phyloP scores from a whole-genome alignment of 1,140 invertebrate genomes.

The Cotesia vestalis region DNA sequence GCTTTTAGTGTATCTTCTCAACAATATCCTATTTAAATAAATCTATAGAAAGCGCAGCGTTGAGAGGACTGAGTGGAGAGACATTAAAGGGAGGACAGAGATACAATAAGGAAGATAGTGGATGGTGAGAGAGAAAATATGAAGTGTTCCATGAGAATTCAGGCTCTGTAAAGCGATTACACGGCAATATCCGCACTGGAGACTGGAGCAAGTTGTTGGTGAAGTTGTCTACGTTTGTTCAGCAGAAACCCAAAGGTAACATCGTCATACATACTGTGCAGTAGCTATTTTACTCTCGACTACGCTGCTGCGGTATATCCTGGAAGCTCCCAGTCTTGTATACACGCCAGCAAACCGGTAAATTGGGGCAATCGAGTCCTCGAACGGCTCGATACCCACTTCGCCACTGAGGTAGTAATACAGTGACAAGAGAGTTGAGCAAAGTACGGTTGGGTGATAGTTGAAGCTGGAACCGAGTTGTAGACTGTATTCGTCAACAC shows the following conservation, averaged over 20 bases:
- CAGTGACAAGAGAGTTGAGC: no score
- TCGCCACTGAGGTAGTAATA: background rate
- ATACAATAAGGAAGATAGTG: no score
- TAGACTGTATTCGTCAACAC: no score
- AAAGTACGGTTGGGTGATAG: no score
- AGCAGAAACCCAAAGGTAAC: no score
- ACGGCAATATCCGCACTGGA: slow-evolving; percentile 15
- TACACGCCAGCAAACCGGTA: slow-evolving; percentile 12
- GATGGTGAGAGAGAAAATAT: no score
- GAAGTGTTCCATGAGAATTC: slow-evolving; percentile 2
- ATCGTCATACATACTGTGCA: background rate
- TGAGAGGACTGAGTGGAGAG: no score
- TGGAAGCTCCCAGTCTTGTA: background rate
- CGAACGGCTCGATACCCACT: slow-evolving; percentile 12
- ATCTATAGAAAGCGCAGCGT: no score
- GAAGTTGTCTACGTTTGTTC: slow-evolving; percentile 3
- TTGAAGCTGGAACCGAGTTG: slow-evolving; percentile 5
- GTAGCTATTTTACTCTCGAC: no score
- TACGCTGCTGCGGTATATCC: no score
- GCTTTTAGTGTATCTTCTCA: background rate
- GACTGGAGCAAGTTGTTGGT: background rate
- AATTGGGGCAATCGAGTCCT: slow-evolving; percentile 16
- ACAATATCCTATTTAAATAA: slow-evolving; percentile 10
- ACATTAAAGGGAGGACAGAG: no score
- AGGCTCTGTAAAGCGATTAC: slow-evolving; percentile 17